Evolutionary conservation across 2,113 vertebrate species (phyloP), one percentile per base, ranked within the genome.

Genomic region (Paracanthobrama guichenoti): DNA sequence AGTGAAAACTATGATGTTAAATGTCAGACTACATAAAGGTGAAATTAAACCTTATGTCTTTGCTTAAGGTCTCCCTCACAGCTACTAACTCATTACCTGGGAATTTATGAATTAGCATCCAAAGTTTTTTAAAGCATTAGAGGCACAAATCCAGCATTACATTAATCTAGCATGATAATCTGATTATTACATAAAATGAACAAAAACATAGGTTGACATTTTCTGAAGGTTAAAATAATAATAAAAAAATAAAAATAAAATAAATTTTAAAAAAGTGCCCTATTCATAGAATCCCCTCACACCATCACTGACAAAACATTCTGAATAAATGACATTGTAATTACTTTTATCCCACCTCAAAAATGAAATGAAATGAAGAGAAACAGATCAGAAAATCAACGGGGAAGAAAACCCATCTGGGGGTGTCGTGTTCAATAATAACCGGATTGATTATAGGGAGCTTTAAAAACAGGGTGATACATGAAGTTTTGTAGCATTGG

Each of bases 1-100:
- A 78, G 13, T 48, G 13, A 78, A 78, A 59, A 55, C 31, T 42
- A 78, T 24, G 53, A 77, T 77, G 31, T 39, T 77, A 57, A 57
- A 59, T 59, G 50, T 77, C 28, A 57, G 53, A 42, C 18, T 35
- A 1, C 31, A 76, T 46, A 10, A 39, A 77, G 28, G 28, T 57
- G 11, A 77, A 77, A 22, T 35, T 2, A 72, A 71, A 44, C 39
- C 35, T 6, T 71, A 44, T 13, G 67, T 20, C 18, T 39, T 77
- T 57, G 50, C 74, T 57, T 2, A 5, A 31, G 48, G 73, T 53
- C 73, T 53, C 2, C 14, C 48, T 71, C 67, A 71, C 67, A n/a
- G 39, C 11, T 71, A n/a, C 67, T 7, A 7, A n/a, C 39, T 42
- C 20, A 42, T 42, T 71, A 67, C 7, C 64, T 0, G 1, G 16